phyloP scores from a whole-genome alignment of 2,888 invertebrate species.

The Melangyna quadrimaculata region DNA sequence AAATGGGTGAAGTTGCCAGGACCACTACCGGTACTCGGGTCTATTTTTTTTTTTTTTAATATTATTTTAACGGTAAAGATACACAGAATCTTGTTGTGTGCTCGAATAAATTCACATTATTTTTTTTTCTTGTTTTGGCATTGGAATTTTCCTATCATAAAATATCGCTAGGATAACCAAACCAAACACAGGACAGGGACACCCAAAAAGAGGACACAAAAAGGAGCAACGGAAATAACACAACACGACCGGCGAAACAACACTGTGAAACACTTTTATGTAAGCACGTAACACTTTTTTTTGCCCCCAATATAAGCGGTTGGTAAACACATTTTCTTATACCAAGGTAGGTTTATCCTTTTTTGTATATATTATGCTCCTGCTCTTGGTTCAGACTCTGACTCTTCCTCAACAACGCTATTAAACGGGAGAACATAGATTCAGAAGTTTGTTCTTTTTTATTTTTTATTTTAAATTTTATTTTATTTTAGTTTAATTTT shows the following conservation, averaged over 20 bases:
- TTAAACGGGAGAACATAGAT: slow-evolving; percentile 7
- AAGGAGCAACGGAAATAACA: slow-evolving; percentile 46
- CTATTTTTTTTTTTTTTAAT: slow-evolving; percentile 6
- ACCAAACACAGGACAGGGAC: background rate
- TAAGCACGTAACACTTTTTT: slow-evolving; percentile 64
- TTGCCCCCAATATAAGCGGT: slow-evolving; percentile 53
- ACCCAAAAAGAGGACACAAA: slow-evolving; percentile 23
- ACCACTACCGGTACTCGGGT: too few species aligned
- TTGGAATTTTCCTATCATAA: slow-evolving; percentile 57
- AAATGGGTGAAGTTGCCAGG: background rate
- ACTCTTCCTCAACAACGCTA: background rate
- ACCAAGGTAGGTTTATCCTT: too few species aligned
- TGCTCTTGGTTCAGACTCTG: background rate
- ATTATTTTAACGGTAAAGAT: slow-evolving; percentile 49
- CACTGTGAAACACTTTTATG: slow-evolving; percentile 58
- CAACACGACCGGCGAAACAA: slow-evolving; percentile 42
- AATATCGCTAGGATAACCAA: slow-evolving; percentile 49
- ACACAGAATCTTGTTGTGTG: background rate
- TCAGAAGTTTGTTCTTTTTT: background rate
- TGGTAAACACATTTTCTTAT: slow-evolving; percentile 67
- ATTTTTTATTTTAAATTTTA: background rate
- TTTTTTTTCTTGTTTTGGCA: slow-evolving; percentile 51
- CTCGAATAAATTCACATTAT: slow-evolving; percentile 42
- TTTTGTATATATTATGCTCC: slow-evolving; percentile 17
- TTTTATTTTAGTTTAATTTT: background rate